Conservation (phyloP, 2,888 invertebrate species). For the Stenolophus ochropezus region DNA sequence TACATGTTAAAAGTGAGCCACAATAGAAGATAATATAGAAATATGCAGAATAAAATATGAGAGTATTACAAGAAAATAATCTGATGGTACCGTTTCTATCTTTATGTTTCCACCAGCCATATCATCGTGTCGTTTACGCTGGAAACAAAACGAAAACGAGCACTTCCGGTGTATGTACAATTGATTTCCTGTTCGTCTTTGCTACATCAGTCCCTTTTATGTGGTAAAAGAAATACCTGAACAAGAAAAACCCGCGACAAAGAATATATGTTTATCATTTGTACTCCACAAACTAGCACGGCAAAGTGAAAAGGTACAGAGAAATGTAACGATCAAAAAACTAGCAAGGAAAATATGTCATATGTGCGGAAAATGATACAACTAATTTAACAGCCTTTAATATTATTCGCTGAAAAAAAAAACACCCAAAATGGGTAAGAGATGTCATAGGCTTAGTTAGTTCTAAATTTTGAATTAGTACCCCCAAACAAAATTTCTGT, state of each 20-base stretch:
- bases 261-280: neutral
- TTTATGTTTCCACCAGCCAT: neutral
- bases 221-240: neutral
- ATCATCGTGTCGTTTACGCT: neutral
- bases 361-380: too few species aligned
- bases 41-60: too few species aligned
- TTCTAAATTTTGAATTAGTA: too few species aligned
- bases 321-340: neutral
- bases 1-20: too few species aligned
- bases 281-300: neutral
- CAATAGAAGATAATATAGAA: too few species aligned
- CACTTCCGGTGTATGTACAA: conserved; percentile 21
- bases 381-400: too few species aligned
- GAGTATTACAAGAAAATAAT: too few species aligned
- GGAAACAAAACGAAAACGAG: neutral
- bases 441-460: too few species aligned
- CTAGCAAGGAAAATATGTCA: too few species aligned
- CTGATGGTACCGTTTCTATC: neutral
- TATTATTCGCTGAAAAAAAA: too few species aligned
- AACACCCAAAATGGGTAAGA: too few species aligned
- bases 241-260: neutral
- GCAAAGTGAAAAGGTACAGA: neutral
- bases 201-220: neutral
- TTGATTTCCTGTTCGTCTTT: conserved; percentile 15
- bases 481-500: too few species aligned